Evolutionary conservation across 2,888 invertebrate genomes (phyloP).

Genomic region (Schrankia costaestrigalis): DNA sequence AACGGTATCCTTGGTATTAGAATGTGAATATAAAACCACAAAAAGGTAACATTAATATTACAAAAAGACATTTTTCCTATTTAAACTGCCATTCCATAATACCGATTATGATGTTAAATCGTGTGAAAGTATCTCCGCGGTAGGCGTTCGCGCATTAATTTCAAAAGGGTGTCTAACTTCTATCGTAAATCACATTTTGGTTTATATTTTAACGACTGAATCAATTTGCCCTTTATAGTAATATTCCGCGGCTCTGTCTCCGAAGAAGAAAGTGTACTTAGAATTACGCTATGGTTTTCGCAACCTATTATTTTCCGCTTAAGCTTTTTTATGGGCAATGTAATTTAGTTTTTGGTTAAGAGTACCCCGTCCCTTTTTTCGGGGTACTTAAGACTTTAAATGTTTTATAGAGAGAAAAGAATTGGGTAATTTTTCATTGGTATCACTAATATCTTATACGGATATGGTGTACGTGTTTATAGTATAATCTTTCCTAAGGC

Average conservation of each 20-base stretch:
- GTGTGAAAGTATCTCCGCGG: slow-evolving; percentile 34
- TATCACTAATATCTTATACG: too few relatives aligned
- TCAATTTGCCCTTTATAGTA: slow-evolving; percentile 27
- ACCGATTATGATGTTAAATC: slow-evolving; percentile 41
- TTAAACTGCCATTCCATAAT: slow-evolving; percentile 34
- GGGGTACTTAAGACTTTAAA: too few relatives aligned
- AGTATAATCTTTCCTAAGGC: too few relatives aligned
- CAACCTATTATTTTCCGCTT: slow-evolving; percentile 4
- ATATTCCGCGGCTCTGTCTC: slow-evolving; percentile 15
- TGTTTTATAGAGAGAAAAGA: too few relatives aligned
- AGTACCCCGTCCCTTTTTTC: not conserved
- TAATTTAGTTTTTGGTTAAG: not conserved
- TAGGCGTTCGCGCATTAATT: slow-evolving; percentile 22
- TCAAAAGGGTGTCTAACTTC: slow-evolving; percentile 25
- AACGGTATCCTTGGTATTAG: too few relatives aligned
- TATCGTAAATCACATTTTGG: slow-evolving; percentile 25
- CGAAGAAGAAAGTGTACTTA: slow-evolving; percentile 3
- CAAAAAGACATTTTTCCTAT: slow-evolving; percentile 32
- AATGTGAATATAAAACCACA: too few relatives aligned
- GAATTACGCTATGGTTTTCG: slow-evolving; percentile 1
- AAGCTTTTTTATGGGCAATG: slow-evolving; percentile 1
- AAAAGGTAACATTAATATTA: slow-evolving; percentile 14
- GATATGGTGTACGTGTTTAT: too few relatives aligned
- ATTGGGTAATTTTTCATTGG: too few relatives aligned
- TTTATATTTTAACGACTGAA: slow-evolving; percentile 28